Evolutionary conservation across 2,888 invertebrate species (phyloP), one percentile per base, ranked within the genome.

Genomic region (Margaritifera margaritifera): DNA sequence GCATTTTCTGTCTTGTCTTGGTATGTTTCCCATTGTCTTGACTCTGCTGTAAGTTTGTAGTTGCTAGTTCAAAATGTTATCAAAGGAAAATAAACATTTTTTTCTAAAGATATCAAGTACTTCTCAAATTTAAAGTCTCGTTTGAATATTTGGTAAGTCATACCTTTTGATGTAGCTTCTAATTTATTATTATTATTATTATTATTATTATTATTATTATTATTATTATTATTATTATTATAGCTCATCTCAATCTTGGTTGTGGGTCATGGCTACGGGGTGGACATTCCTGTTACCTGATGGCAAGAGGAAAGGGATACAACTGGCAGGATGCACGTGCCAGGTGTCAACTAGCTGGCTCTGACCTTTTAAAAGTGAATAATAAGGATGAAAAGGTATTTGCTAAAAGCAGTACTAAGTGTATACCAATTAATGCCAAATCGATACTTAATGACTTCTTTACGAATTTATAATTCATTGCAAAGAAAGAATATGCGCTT

Each of bases 211-310:
- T 42, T 42, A 42, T 3, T 11, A 42, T 11, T 42, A 42, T 11
- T 11, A 42, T 11, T 42, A 42, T 11, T 42, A 42, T 11, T 42
- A 42, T 42, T 42, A 42, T 42, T 42, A 4, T 59, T 27, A 8
- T 62, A 77, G 79, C 59, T 25, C 65, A 77, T 60, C 27, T 76
- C 5, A 70, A 78, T 57, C 64, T 78, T 19, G 80, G 80, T 24
- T 80, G 80, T 62, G 79, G 77, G 1, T 62, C 71, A 6, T 82
- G 82, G 82, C 56, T 74, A 55, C 68, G 80, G 3, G 80, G 64
- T 8, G 80, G 77, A 6, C 51, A 64, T n/a, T 77, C 71, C 4
- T 82, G 82, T 67, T 82, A 82, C 62, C 56, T 77, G 5, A 67
- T 82, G 50, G 77, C 72, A 19, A 73, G 71, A 31, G 72, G 68